Conservation (phyloP, 2,888 invertebrate species). For the Epiblema foenella region DNA sequence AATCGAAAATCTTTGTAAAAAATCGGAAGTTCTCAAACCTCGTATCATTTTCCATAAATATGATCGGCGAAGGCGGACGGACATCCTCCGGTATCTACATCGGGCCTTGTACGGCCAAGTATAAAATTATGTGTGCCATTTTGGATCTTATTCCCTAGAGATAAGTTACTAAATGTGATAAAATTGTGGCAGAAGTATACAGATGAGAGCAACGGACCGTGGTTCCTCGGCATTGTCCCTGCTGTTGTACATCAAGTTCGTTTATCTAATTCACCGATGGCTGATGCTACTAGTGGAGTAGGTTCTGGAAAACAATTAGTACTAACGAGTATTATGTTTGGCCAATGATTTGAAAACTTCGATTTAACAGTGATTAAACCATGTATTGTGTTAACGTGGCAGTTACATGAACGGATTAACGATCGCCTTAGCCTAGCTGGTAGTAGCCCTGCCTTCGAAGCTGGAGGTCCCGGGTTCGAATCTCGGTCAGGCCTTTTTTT, state of each 20-base stretch:
- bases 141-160: slow-evolving; percentile 27
- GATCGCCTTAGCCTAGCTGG: no score
- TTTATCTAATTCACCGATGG: slow-evolving; percentile 21
- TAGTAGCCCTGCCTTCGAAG: no score
- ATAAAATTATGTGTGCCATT: not conserved
- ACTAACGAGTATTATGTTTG: not conserved
- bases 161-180: slow-evolving; percentile 7
- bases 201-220: slow-evolving; percentile 54
- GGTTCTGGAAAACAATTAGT: slow-evolving; percentile 1
- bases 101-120: slow-evolving; percentile 44
- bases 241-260: slow-evolving; percentile 33
- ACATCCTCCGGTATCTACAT: slow-evolving; percentile 52
- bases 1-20: slow-evolving; percentile 28
- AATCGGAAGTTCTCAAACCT: slow-evolving; percentile 37
- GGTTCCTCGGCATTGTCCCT: slow-evolving; percentile 56
- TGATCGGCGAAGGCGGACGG: slow-evolving; percentile 47
- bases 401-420: no score
- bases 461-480: no score
- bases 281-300: slow-evolving; percentile 21
- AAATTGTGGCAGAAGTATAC: slow-evolving; percentile 33
- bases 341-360: no score
- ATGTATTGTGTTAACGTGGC: no score
- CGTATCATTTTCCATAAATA: slow-evolving; percentile 39
- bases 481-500: no score
- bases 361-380: no score